Evolutionary conservation across 2,888 invertebrate species (phyloP).

Genomic region (Epirrhoe alternata): DNA sequence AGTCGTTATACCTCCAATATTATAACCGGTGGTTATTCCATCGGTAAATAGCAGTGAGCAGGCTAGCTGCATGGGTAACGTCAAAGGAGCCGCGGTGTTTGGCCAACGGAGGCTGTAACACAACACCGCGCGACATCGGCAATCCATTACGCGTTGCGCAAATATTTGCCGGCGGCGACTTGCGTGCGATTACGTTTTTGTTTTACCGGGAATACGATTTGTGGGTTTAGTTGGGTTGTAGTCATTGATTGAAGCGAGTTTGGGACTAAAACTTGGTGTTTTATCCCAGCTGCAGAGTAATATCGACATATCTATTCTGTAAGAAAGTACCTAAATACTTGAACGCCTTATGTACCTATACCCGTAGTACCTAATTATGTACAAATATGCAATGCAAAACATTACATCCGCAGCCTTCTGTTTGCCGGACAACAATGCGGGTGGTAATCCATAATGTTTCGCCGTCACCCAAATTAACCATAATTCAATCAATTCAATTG

Average conservation of each 20-base stretch:
- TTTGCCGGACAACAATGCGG: constrained; percentile 74
- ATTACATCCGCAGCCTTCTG: constrained; percentile 51
- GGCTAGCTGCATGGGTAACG: constrained; percentile 6
- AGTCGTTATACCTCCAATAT: not conserved
- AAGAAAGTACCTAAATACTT: too few species aligned
- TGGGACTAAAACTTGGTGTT: not conserved
- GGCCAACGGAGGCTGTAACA: constrained; percentile 58
- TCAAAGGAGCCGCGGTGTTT: constrained; percentile 58
- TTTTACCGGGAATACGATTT: constrained; percentile 50
- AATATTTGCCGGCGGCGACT: constrained; percentile 60
- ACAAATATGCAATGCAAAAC: not conserved
- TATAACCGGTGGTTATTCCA: not conserved
- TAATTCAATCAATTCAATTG: constrained; percentile 84
- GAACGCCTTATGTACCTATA: too few species aligned
- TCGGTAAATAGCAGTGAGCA: constrained; percentile 3
- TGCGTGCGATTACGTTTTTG: constrained; percentile 61
- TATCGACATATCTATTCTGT: too few species aligned
- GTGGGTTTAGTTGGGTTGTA: constrained; percentile 21
- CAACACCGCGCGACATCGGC: constrained; percentile 67
- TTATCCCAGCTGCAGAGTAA: too few species aligned
- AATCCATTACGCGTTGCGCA: constrained; percentile 68
- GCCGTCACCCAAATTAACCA: constrained; percentile 69
- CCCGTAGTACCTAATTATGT: too few species aligned
- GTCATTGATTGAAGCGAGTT: not conserved
- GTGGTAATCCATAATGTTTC: constrained; percentile 77